Base-by-base conservation (phyloP, 1,140 invertebrate genomes). In the Charaxes varanes region DNA sequence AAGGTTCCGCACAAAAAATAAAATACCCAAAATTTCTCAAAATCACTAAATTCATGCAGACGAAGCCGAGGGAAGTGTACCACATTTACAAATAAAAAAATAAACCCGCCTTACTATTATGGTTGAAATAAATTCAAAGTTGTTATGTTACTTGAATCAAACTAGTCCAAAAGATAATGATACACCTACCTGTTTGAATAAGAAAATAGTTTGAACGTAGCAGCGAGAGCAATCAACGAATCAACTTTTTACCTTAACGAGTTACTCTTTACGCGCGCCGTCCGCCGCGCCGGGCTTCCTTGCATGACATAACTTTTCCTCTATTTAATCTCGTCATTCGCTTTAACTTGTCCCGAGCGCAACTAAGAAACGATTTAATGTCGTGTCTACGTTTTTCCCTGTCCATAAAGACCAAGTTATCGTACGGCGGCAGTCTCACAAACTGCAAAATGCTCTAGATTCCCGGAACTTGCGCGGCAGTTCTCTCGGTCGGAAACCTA, bases 361-460 rank as follows among this genome's bases (percentile, higher is more conserved):
- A 47, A 52, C 41, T 54, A 47, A 46, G 50, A 50, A 53, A 48
- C 38, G 43, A 59, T 53, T 62, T 53, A 47, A 48, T 46, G 52
- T 50, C 45, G 41, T 60, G 48, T 60, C 59, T 60, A 50, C 57
- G 53, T 63, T 62, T 71, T 69, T 57, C 53, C 48, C 42, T 33
- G 41, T 48, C 57, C 52, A 67, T 63, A 69, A 73, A 67, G 60
- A 57, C 48, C 55, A 57, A 64, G 53, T 72, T 68, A 68, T 68
- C 59, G 63, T 37, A 28, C 27, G 27, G 27, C 27, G 27, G 27
- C 14, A 15, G 12, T 28, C 27, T 28, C 27, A n/a, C 72, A 73
- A 71, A 71, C 67, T 72, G 72, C 66, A 65, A 67, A 77, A 77
- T 68, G 62, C 62, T 77, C 55, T 46, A 68, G 62, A 76, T 77